Conservation (phyloP, 2,888 invertebrate genomes). For the Cryptus viduatorius region DNA sequence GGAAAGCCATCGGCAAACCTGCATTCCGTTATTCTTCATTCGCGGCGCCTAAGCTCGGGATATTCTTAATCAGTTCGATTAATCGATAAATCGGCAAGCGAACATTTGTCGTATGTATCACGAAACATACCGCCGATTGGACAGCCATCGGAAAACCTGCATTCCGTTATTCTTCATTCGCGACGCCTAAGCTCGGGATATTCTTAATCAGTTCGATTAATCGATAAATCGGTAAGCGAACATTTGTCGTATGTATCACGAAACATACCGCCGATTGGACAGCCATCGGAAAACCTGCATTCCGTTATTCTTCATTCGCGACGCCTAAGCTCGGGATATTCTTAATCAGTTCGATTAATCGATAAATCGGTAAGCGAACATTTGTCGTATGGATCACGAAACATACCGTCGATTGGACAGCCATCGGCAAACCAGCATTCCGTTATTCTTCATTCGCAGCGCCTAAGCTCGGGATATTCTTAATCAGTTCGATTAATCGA, state of each 20-base stretch:
- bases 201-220: slow-evolving; percentile 49
- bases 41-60: slow-evolving; percentile 9
- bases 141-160: slow-evolving; percentile 4
- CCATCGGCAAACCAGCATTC: slow-evolving; percentile 9
- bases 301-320: slow-evolving; percentile 39
- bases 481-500: slow-evolving; percentile 53
- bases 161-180: slow-evolving; percentile 43
- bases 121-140: too few relatives aligned
- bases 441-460: slow-evolving; percentile 36
- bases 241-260: background rate
- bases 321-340: slow-evolving; percentile 18
- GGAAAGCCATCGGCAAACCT: slow-evolving; percentile 7
- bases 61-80: slow-evolving; percentile 44
- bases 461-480: slow-evolving; percentile 22
- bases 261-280: too few relatives aligned
- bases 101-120: slow-evolving; percentile 4
- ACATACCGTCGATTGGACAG: too few relatives aligned
- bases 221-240: slow-evolving; percentile 34
- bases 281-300: slow-evolving; percentile 4
- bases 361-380: slow-evolving; percentile 26
- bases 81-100: slow-evolving; percentile 39
- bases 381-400: too few relatives aligned
- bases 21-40: slow-evolving; percentile 42
- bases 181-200: slow-evolving; percentile 7
- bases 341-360: slow-evolving; percentile 51